These are phyloP conservation scores for Calonectris borealis DNA, from an alignment of 2,113 vertebrate genomes.

Conservation along the genomic window DNA sequence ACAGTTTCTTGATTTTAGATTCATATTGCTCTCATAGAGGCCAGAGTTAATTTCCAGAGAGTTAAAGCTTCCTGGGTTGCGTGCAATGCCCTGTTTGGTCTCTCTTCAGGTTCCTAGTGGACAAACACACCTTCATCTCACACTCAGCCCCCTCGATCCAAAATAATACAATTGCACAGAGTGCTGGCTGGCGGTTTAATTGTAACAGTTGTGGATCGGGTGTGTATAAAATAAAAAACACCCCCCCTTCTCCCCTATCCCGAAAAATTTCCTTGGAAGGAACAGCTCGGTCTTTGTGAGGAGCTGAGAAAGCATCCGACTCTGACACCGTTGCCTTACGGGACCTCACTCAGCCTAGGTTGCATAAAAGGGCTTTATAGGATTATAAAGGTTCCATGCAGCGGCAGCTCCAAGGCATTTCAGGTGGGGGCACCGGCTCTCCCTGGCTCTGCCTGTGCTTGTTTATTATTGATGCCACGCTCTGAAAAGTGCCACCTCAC, in stretches of 20 bases:
- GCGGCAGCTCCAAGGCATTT: background rate
- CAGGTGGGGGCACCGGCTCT: background rate
- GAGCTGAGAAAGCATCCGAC: slow-evolving; percentile 22
- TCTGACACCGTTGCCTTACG: slow-evolving; percentile 47
- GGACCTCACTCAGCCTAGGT: slow-evolving; percentile 29
- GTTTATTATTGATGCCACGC: background rate
- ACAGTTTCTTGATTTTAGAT: too few relatives aligned
- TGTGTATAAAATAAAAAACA: background rate
- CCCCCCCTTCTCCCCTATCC: too few relatives aligned
- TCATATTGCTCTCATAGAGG: background rate
- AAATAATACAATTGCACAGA: background rate
- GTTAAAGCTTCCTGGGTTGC: background rate
- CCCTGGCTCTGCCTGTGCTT: background rate
- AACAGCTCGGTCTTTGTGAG: slow-evolving; percentile 34
- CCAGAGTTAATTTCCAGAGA: background rate
- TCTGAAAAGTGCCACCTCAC: background rate
- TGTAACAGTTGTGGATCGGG: background rate
- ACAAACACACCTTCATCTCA: background rate
- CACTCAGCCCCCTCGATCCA: rapidly evolving
- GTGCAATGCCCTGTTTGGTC: background rate
- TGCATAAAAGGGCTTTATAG: slow-evolving; percentile 60
- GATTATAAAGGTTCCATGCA: slow-evolving; percentile 57
- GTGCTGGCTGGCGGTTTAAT: background rate
- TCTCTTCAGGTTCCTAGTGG: background rate
- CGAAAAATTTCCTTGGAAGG: background rate